Evolutionary conservation across 2,797 vertebrate genomes (phyloP), one percentile per base, ranked within the genome.

Genomic region (Amphiprion clarkii): DNA sequence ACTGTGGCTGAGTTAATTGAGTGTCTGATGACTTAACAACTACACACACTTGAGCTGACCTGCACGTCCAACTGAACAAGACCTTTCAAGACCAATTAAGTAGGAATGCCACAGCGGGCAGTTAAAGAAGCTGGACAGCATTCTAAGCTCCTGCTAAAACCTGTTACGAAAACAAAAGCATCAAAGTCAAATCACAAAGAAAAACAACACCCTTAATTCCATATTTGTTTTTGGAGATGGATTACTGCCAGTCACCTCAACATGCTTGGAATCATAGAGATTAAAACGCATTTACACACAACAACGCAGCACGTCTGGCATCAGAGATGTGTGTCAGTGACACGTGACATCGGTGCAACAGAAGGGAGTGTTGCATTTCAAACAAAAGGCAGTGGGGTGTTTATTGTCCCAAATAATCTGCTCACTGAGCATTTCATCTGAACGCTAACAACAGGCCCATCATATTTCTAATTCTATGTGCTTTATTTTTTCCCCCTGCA

Each of bases 11-110:
- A 77, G 81, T 84, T 88, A 91, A 90, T 90, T 86, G 81, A 85
- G 79, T 71, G 81, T 61, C 75, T 88, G 82, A 86, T 82, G 79
- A 87, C 73, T 88, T 75, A 57, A 83, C 77, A 85, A 59, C 84
- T 60, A 33, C 67, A n/a, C 54, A 73, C 82, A 81, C 86, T 69
- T n/a, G 61, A 67, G 71, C 61, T 79, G 89, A 88, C 90, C 87
- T 74, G 81, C 21, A 9, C 2, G 29, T 81, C 74, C 46, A 4
- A 19, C 75, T 71, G 44, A 84, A 84, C 67, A 59, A 79, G 82
- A 87, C 84, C 73, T 87, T 87, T 91, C 80, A 85, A 83, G 78
- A 85, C 84, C 89, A 90, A 93, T 93, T 92, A 87, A 84, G 67
- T 3, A 59, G 59, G 79, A 87, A 84, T 72, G 79, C 76, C 71